Conservation (phyloP, 2,113 vertebrate genomes). For the Callopanchax toddi region DNA sequence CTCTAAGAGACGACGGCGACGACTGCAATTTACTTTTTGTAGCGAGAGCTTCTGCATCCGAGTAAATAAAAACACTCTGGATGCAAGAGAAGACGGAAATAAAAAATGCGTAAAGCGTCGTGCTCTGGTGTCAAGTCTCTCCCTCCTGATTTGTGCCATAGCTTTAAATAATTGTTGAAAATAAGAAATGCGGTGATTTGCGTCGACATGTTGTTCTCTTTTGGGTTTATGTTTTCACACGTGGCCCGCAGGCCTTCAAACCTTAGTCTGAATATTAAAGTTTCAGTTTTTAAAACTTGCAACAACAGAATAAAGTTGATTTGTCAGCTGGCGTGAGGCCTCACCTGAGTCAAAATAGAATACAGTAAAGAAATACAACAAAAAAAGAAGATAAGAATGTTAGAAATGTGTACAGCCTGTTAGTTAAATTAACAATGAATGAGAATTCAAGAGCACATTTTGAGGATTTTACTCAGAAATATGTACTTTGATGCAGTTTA, state of each 20-base stretch:
- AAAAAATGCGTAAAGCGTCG: not conserved
- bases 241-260: not conserved
- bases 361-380: no score
- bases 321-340: no score
- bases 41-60: conserved; percentile 40
- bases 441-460: no score
- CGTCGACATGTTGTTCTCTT: no score
- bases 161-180: no score
- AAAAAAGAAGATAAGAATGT: no score
- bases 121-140: no score
- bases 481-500: not conserved
- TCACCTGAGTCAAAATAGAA: no score
- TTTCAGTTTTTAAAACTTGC: not conserved
- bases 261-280: not conserved
- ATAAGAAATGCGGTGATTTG: no score
- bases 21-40: conserved; percentile 49
- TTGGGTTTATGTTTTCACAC: not conserved
- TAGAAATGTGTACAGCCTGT: no score
- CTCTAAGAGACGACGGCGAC: conserved; percentile 57
- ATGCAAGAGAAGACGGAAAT: conserved; percentile 8
- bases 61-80: conserved; percentile 26
- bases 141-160: no score
- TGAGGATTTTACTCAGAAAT: not conserved
- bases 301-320: not conserved
- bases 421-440: not conserved